These are phyloP conservation scores for Thalassoma bifasciatum DNA, from an alignment of 2,113 vertebrate species.

Conservation along the genomic window DNA sequence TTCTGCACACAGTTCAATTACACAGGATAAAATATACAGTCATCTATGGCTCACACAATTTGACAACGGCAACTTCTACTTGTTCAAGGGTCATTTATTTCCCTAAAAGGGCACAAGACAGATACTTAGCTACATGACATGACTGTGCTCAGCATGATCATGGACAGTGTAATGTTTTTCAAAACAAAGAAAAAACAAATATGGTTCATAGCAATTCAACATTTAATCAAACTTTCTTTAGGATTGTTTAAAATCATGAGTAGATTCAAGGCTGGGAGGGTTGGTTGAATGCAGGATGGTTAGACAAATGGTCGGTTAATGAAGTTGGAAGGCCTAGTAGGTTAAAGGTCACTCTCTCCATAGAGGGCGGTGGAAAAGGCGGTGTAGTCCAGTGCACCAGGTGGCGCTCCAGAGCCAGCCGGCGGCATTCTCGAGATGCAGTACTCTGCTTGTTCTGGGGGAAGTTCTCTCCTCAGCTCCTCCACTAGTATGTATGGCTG, in stretches of 20 bases:
- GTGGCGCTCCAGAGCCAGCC: conserved; percentile 75
- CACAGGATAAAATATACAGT: conserved; percentile 23
- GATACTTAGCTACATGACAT: conserved; percentile 17
- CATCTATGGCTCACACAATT: conserved; percentile 20
- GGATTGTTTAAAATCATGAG: conserved; percentile 51
- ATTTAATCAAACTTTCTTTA: conserved; percentile 28
- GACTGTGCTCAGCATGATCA: conserved; percentile 36
- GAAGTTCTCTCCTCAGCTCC: conserved; percentile 91
- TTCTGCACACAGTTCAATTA: conserved; percentile 17
- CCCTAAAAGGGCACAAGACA: conserved; percentile 8
- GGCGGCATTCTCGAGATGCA: conserved; percentile 93
- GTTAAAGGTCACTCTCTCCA: conserved; percentile 95
- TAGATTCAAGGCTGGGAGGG: neutral
- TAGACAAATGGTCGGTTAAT: conserved; percentile 34
- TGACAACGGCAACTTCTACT: conserved; percentile 17
- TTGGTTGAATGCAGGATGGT: neutral
- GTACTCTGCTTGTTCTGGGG: conserved; percentile 92
- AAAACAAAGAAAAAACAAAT: conserved; percentile 38
- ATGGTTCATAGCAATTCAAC: conserved; percentile 43
- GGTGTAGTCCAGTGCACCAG: conserved; percentile 92
- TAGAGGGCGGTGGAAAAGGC: conserved; percentile 97
- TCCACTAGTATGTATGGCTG: conserved; percentile 94
- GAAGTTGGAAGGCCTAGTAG: conserved; percentile 18
- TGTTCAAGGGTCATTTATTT: conserved; percentile 14
- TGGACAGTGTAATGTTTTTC: conserved; percentile 28